Conservation (phyloP, 2,888 invertebrate genomes). For the Ceramica pisi region DNA sequence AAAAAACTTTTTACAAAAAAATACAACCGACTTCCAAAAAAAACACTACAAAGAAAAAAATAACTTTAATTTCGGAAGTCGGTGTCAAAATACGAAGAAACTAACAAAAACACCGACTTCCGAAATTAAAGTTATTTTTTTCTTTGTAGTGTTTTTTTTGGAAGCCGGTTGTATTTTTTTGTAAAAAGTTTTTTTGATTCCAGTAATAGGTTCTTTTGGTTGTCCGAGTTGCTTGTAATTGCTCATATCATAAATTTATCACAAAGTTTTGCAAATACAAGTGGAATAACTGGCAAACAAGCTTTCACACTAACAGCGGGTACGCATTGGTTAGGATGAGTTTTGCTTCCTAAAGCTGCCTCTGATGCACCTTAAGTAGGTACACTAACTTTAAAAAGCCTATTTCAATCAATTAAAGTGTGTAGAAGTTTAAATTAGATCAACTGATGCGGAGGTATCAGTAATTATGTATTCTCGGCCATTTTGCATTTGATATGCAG, state of each 20-base stretch:
- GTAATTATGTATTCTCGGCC: neutral
- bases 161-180: too few relatives aligned
- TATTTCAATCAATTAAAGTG: neutral
- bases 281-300: slow-evolving; percentile 30
- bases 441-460: neutral
- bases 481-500: neutral
- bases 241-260: neutral
- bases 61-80: too few relatives aligned
- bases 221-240: neutral
- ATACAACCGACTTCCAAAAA: too few relatives aligned
- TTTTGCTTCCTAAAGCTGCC: slow-evolving; percentile 12
- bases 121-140: too few relatives aligned
- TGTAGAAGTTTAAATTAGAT: neutral
- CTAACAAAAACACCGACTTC: too few relatives aligned
- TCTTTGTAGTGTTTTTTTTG: too few relatives aligned
- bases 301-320: slow-evolving; percentile 19
- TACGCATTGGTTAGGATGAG: slow-evolving; percentile 20
- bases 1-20: too few relatives aligned
- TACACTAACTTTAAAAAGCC: neutral
- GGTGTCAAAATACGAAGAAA: too few relatives aligned
- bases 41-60: too few relatives aligned
- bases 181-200: too few relatives aligned
- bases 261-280: slow-evolving; percentile 11
- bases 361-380: neutral
- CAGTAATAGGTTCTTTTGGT: neutral